Evolutionary conservation across 1,140 invertebrate species (phyloP), one percentile per base, ranked within the genome.

Genomic region (Campoletis sonorensis): DNA sequence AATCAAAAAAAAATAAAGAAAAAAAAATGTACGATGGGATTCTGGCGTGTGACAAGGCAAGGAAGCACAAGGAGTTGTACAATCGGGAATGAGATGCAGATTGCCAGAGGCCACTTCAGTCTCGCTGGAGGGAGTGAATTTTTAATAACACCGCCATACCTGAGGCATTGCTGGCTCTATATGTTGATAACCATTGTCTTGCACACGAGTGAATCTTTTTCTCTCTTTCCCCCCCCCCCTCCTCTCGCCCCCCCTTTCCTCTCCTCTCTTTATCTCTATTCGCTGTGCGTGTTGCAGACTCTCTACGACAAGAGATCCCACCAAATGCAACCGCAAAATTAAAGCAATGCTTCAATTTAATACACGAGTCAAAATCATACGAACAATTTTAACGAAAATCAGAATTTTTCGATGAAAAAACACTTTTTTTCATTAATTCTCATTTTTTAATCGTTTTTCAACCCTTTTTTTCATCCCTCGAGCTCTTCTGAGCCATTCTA

Each of bases 101-200:
- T 92, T 92, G 91, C 91, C 87, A 88, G 88, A 90, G 90, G 91
- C 91, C 90, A 92, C 91, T 92, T 90, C 90, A 92, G 82, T 77
- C 73, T 85, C 86, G 86, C 88, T 85, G 80, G 88, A 86, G 90
- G 88, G 90, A 91, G 91, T 92, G 90, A 91, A 92, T 91, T 92
- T 92, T 92, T 92, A 92, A 91, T 92, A 92, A 92, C 87, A 90
- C 90, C 87, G 87, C 84, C 86, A 86, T 87, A 87, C 85, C 89
- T 87, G 82, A 87, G 85, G 84, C 83, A 81, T 84, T 82, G 15
- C 86, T 4, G 72, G 13, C 78, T 81, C 81, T 85, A 84, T 84
- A 84, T 84, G 87, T 84, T 84, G 87, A 88, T 86, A 84, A 70
- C 87, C 89, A 91, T 91, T 91, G 89, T 91, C 88, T 91, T 88